Evolutionary conservation across 2,888 invertebrate genomes (phyloP), one percentile per base, ranked within the genome.

Genomic region (Hylaea fasciaria): DNA sequence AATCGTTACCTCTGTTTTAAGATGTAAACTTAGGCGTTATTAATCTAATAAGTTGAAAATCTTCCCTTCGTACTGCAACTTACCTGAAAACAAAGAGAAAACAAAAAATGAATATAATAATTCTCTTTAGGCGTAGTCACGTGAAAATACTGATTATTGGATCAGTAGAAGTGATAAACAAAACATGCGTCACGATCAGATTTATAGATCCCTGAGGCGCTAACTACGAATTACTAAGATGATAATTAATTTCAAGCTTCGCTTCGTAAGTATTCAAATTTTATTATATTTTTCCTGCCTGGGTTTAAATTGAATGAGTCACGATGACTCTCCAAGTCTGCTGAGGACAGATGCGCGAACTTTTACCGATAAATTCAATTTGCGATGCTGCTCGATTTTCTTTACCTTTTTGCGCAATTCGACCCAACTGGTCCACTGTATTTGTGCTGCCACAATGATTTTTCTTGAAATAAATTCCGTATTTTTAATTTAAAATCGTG

Each of bases 341-440:
- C 66, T 69, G 61, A 65, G 72, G 65, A 68, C 71, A 52, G 64
- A 58, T 53, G 57, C 64, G 69, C 65, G 60, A 71, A 68, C 55
- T 72, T 71, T 68, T 63, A 57, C 58, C 65, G 69, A 72, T 72
- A 71, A 79, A 74, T 73, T 64, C 56, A 72, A 76, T 77, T 76
- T 72, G 50, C 57, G 53, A 57, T 47, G 62, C 59, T 65, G 41
- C 54, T 49, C 64, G 62, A 69, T 69, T 71, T 64, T 58, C 29
- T 50, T 39, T 43, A 32, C 57, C 54, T 55, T 55, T 55, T 60
- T 51, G 37, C 22, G 46, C 5, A 32, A 28, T 35, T 12, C 32
- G 39, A 44, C 41, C 35, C 17, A 54, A 16, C 35, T 43, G 29
- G 28, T 29, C 48, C 22, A 32, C 29, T 29, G 7, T 46, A 35